Evolutionary conservation across 1,140 invertebrate species (phyloP).

Genomic region (Atta colombica): DNA sequence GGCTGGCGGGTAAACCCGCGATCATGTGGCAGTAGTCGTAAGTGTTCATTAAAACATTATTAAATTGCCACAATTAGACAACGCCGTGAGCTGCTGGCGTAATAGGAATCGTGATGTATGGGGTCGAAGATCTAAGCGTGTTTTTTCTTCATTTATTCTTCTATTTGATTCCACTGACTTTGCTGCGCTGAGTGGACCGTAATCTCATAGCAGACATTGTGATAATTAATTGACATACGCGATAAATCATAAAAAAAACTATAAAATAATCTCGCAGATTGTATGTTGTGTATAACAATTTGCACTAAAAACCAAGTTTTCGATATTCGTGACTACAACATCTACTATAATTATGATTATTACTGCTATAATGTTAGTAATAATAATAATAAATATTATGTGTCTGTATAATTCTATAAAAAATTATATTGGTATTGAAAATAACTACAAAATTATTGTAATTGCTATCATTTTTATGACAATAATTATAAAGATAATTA

Average conservation of each 20-base stretch:
- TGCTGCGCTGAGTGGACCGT: not conserved
- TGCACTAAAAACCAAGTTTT: too few species aligned
- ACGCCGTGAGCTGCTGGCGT: slow-evolving; percentile 59
- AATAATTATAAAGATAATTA: too few species aligned
- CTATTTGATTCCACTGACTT: slow-evolving; percentile 6
- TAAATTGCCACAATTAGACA: slow-evolving; percentile 76
- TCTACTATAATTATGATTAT: too few species aligned
- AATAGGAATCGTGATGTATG: slow-evolving; percentile 64
- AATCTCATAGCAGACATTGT: not conserved
- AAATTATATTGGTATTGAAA: too few species aligned
- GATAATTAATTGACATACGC: not conserved
- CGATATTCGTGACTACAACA: too few species aligned
- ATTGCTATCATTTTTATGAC: too few species aligned
- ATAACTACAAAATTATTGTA: too few species aligned
- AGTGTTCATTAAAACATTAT: slow-evolving; percentile 73
- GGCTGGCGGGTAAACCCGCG: not conserved
- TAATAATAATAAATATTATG: too few species aligned
- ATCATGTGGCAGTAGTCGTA: slow-evolving; percentile 62
- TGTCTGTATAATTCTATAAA: too few species aligned
- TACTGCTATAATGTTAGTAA: too few species aligned
- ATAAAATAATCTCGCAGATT: not conserved
- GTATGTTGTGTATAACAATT: too few species aligned
- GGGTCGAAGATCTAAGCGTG: slow-evolving; percentile 69
- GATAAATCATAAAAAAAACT: not conserved
- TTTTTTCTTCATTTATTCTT: slow-evolving; percentile 38